These are phyloP conservation scores for Vimba vimba DNA, from an alignment of 2,113 vertebrate genomes.

Conservation along the genomic window DNA sequence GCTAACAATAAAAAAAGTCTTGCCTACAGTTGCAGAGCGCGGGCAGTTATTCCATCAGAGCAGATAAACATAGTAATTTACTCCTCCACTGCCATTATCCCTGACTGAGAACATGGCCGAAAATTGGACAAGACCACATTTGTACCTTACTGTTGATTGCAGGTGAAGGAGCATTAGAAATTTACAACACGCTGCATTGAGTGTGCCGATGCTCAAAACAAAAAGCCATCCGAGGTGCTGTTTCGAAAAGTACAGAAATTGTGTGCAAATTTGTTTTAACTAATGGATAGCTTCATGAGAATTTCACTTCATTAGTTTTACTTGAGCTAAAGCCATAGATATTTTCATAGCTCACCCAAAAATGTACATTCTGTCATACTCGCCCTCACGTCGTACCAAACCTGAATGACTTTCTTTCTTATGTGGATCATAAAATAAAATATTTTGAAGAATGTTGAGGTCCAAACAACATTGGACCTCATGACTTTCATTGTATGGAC, in stretches of 20 bases:
- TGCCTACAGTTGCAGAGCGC: neutral
- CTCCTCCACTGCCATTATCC: neutral
- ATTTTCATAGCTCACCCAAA: neutral
- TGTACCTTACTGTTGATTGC: neutral
- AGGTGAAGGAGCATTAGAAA: neutral
- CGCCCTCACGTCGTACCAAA: neutral
- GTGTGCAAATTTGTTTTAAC: neutral
- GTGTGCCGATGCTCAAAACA: neutral
- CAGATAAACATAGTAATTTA: constrained; percentile 3
- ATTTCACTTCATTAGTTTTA: neutral
- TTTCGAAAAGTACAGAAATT: neutral
- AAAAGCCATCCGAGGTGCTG: neutral
- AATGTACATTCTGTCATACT: neutral
- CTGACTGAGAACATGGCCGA: neutral
- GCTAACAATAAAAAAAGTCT: neutral
- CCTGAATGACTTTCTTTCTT: neutral
- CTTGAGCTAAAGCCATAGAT: neutral
- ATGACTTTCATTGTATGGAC: neutral
- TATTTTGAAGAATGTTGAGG: neutral
- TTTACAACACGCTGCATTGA: neutral
- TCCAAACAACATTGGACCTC: too few relatives aligned
- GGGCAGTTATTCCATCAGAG: neutral
- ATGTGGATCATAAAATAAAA: neutral
- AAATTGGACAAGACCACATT: neutral
- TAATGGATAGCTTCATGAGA: neutral